These are phyloP conservation scores for Hydrocynus forskahlii DNA, from an alignment of 2,797 vertebrate genomes.

Conservation along the genomic window DNA sequence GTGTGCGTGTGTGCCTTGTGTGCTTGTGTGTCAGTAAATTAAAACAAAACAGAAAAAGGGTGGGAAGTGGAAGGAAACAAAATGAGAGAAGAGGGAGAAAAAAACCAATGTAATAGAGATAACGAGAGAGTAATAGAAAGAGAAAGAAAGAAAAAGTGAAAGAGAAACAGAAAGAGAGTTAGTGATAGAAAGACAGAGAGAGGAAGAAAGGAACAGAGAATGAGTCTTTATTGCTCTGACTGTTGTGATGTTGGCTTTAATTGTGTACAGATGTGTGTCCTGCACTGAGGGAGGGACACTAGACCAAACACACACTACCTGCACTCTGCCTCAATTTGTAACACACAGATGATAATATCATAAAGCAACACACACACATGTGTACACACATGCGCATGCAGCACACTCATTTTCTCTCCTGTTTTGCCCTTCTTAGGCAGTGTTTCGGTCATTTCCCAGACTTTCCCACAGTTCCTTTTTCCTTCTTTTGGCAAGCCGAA, in stretches of 20 bases:
- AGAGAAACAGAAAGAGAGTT: background rate
- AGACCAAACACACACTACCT: constrained; percentile 43
- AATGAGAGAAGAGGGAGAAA: background rate
- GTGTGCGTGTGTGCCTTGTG: background rate
- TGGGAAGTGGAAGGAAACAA: constrained; percentile 1
- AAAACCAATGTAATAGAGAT: too few relatives aligned
- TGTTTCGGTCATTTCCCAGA: background rate
- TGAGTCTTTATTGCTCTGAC: background rate
- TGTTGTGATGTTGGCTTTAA: constrained; percentile 35
- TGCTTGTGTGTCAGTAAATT: constrained; percentile 38
- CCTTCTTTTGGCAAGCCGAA: background rate
- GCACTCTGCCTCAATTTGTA: constrained; percentile 66
- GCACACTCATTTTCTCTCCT: background rate
- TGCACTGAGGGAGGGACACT: constrained; percentile 18
- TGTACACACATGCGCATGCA: background rate
- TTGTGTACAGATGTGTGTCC: constrained; percentile 50
- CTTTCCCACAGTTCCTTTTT: background rate
- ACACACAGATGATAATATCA: constrained; percentile 58
- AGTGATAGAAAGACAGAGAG: background rate
- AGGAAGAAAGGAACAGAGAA: background rate
- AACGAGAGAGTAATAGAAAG: too few relatives aligned
- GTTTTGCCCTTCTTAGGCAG: background rate
- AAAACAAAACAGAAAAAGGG: constrained; percentile 24
- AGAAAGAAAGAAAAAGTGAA: too few relatives aligned
- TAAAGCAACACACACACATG: constrained; percentile 39